A percentile compares a stretch with the other conserved stretches of the same genome.
Conservation (phyloP, 2,113 vertebrate species). For the Spilogale gracilis region DNA sequence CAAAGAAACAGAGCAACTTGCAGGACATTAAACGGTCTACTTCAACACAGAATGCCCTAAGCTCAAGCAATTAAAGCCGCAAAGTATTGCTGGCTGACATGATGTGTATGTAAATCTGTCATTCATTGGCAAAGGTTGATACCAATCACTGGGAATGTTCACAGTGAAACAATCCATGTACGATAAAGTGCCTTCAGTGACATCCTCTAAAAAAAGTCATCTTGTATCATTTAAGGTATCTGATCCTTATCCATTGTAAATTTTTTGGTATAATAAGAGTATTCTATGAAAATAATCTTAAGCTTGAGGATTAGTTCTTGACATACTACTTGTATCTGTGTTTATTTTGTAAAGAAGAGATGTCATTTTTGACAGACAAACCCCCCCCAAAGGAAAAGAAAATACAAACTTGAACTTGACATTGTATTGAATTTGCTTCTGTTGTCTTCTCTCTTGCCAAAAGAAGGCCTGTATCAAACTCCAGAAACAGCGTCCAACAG, state of each 20-base stretch:
- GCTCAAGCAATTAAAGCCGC: slow-evolving; percentile 93
- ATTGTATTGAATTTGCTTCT: slow-evolving; percentile 60
- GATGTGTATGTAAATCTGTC: slow-evolving; percentile 94
- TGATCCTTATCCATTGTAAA: slow-evolving; percentile 77
- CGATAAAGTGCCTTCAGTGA: slow-evolving; percentile 86
- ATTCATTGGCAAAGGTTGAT: slow-evolving; percentile 91
- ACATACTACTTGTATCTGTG: slow-evolving; percentile 67
- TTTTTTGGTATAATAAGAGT: slow-evolving; percentile 76
- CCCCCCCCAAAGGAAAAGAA: slow-evolving; percentile 25
- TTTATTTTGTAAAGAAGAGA: slow-evolving; percentile 74
- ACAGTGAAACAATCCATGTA: slow-evolving; percentile 87
- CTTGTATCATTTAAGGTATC: slow-evolving; percentile 84
- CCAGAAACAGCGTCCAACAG: background rate
- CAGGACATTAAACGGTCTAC: slow-evolving; percentile 91
- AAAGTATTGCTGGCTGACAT: slow-evolving; percentile 93
- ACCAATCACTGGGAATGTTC: slow-evolving; percentile 87
- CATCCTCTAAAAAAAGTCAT: slow-evolving; percentile 79
- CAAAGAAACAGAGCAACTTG: slow-evolving; percentile 90
- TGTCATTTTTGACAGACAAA: slow-evolving; percentile 51
- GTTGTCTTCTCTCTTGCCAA: background rate
- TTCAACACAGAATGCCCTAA: slow-evolving; percentile 91
- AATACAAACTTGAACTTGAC: slow-evolving; percentile 65
- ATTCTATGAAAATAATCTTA: slow-evolving; percentile 58
- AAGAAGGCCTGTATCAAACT: background rate
- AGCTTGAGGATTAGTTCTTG: slow-evolving; percentile 64